phyloP scores from a whole-genome alignment of 2,113 vertebrate species.

The Lipophrys pholis region DNA sequence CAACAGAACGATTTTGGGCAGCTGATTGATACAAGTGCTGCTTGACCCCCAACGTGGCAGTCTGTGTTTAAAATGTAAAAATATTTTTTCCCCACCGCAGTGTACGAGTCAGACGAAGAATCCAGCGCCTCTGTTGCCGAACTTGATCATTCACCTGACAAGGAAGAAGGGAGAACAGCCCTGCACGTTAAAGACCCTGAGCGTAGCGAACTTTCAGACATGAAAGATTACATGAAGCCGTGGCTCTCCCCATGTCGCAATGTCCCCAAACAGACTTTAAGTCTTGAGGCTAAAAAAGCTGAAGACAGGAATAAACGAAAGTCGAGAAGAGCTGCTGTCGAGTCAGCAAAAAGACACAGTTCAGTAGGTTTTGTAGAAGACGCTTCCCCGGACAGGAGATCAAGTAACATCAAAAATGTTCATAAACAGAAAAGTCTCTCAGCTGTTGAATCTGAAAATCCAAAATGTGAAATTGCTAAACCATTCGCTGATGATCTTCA shows the following conservation, averaged over 20 bases:
- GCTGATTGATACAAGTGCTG: too few relatives aligned
- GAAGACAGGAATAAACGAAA: conserved; percentile 27
- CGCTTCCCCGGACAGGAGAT: neutral
- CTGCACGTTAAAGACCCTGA: neutral
- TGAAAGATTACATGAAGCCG: conserved; percentile 22
- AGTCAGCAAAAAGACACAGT: conserved; percentile 18
- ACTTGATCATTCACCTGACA: conserved; percentile 41
- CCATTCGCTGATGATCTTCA: conserved; percentile 2
- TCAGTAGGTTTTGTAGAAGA: conserved; percentile 29
- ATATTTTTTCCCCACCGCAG: conserved; percentile 40
- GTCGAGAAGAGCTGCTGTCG: conserved; percentile 38
- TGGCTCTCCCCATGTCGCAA: conserved; percentile 52
- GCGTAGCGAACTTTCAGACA: conserved; percentile 3
- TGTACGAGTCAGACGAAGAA: conserved; percentile 65
- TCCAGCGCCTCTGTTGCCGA: conserved; percentile 59
- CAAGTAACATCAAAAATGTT: conserved; percentile 8
- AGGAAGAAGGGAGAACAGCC: conserved; percentile 50
- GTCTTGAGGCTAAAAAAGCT: conserved; percentile 11
- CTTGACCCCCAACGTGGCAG: too few relatives aligned
- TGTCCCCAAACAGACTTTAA: conserved; percentile 17
- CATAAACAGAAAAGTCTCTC: conserved; percentile 16
- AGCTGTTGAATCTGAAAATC: conserved; percentile 30
- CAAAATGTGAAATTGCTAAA: neutral
- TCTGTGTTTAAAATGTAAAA: neutral
- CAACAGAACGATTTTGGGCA: neutral